Conservation (phyloP, 2,888 invertebrate species). For the Ennomos fuscantarius region DNA sequence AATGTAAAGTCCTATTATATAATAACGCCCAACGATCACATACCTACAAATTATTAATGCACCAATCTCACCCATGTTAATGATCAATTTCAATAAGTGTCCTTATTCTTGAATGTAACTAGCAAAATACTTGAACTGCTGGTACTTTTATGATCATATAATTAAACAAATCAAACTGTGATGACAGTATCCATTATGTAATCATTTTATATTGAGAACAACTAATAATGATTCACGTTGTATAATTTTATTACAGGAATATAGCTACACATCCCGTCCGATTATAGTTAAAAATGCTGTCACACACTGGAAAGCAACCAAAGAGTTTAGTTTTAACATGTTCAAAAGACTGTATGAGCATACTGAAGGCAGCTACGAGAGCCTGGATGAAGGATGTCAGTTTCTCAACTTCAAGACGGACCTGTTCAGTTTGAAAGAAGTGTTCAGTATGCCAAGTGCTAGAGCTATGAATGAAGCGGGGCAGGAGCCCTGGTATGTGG, state of each 20-base stretch:
- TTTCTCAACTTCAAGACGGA: slow-evolving; percentile 95
- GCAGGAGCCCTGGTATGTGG: slow-evolving; percentile 94
- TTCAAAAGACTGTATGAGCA: slow-evolving; percentile 89
- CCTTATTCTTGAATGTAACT: too few species aligned
- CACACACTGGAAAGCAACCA: slow-evolving; percentile 90
- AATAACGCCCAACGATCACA: too few species aligned
- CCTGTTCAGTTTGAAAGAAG: slow-evolving; percentile 90
- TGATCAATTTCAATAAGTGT: too few species aligned
- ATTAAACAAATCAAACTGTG: too few species aligned
- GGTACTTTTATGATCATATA: too few species aligned
- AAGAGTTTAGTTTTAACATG: slow-evolving; percentile 87
- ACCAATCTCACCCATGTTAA: too few species aligned
- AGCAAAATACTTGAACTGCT: too few species aligned
- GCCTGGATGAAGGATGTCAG: slow-evolving; percentile 92
- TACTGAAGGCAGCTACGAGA: slow-evolving; percentile 89
- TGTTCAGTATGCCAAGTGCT: slow-evolving; percentile 89
- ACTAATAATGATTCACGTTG: background rate
- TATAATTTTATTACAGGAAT: slow-evolving; percentile 66
- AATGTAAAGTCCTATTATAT: too few species aligned
- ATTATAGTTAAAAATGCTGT: slow-evolving; percentile 92
- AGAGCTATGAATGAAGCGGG: slow-evolving; percentile 87
- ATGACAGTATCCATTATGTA: too few species aligned
- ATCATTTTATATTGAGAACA: too few species aligned
- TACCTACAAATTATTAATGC: too few species aligned
- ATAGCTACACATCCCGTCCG: slow-evolving; percentile 92